Evolutionary conservation across 2,888 invertebrate species (phyloP).

Genomic region (Nycteola revayana): DNA sequence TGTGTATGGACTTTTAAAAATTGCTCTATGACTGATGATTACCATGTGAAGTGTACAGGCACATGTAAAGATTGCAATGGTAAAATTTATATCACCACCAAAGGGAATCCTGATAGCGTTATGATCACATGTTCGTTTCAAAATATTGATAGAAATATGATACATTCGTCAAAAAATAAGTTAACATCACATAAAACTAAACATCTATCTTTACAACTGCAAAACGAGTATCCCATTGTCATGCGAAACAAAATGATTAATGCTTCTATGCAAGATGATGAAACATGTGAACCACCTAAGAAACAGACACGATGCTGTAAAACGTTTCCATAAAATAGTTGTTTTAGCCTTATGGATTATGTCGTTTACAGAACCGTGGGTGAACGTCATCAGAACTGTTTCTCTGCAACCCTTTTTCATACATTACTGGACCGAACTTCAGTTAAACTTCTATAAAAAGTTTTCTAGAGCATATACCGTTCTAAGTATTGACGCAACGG

Average conservation of each 20-base stretch:
- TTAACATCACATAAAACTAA: neutral
- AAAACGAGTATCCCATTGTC: conserved; percentile 2
- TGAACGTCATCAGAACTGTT: conserved; percentile 10
- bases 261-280: conserved; percentile 6
- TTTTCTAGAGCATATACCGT: conserved; percentile 3
- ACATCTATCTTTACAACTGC: too few species aligned
- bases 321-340: conserved; percentile 11
- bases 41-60: conserved; percentile 7
- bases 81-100: neutral
- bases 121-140: neutral
- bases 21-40: conserved; percentile 7
- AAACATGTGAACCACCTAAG: conserved; percentile 4
- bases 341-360: conserved; percentile 9
- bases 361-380: conserved; percentile 10
- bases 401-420: conserved; percentile 10
- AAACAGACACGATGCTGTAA: conserved; percentile 9
- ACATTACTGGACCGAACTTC: conserved; percentile 14
- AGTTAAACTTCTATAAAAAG: conserved; percentile 5
- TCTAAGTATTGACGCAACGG: conserved; percentile 10
- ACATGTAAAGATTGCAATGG: conserved; percentile 5
- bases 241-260: conserved; percentile 7
- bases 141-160: neutral
- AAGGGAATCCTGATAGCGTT: neutral
- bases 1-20: conserved; percentile 8
- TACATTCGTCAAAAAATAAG: neutral